phyloP scores from a whole-genome alignment of 2,797 vertebrate genomes.

The Graptemys geographica region DNA sequence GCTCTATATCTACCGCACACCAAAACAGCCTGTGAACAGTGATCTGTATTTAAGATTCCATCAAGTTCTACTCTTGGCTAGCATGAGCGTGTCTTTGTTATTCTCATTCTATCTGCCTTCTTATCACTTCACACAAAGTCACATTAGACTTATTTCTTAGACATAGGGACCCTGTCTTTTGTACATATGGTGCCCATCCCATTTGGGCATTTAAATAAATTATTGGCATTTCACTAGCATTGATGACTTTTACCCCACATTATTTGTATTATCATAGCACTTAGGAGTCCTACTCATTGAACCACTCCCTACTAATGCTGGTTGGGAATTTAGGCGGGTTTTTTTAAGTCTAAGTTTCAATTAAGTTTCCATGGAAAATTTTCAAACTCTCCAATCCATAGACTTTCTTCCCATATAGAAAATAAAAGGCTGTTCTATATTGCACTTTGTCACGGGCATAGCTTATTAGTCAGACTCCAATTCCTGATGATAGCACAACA shows the following conservation, averaged over 20 bases:
- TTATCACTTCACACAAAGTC: background rate
- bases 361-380: background rate
- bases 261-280: background rate
- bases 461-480: background rate
- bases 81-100: background rate
- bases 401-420: background rate
- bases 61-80: background rate
- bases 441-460: background rate
- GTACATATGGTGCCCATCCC: background rate
- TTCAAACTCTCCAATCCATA: background rate
- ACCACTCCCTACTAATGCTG: background rate
- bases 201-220: background rate
- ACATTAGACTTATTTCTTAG: background rate
- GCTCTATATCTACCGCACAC: background rate
- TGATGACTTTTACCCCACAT: background rate
- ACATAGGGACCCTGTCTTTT: background rate
- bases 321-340: no score
- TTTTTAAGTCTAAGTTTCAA: background rate
- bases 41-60: background rate
- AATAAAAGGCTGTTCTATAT: background rate
- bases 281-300: background rate
- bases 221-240: background rate
- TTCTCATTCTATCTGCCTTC: background rate
- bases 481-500: background rate
- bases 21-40: background rate